A percentile compares a stretch with the other conserved stretches of the same genome.
phyloP scores from a whole-genome alignment of 2,888 invertebrate species.

The Hedya salicella region DNA sequence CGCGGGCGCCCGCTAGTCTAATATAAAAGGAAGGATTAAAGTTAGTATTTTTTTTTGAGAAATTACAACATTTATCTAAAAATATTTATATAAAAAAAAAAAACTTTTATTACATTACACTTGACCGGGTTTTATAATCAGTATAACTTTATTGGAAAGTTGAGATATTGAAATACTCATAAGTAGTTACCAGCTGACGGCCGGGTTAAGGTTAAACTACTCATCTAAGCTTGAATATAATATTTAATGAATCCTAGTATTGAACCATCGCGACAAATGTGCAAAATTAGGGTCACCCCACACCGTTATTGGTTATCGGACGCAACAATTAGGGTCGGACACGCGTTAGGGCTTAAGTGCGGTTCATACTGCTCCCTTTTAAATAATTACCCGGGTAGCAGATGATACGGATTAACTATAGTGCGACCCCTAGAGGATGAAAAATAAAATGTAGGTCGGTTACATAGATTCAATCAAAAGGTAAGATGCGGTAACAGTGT shows the following conservation, averaged over 20 bases:
- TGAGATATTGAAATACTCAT: no score
- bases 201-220: no score
- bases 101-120: no score
- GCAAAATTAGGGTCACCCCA: conserved; percentile 58
- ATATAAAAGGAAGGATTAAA: no score
- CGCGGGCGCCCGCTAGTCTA: no score
- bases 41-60: no score
- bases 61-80: no score
- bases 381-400: conserved; percentile 83
- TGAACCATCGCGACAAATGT: conserved; percentile 35
- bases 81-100: no score
- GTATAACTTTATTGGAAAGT: no score
- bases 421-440: conserved; percentile 58
- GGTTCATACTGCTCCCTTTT: conserved; percentile 73
- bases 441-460: conserved; percentile 62
- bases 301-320: conserved; percentile 73
- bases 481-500: conserved; percentile 38
- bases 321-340: conserved; percentile 79
- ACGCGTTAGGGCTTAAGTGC: conserved; percentile 75
- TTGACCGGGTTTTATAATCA: no score
- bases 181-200: no score
- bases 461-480: conserved; percentile 38
- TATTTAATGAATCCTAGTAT: background rate
- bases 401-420: conserved; percentile 81
- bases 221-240: no score